Conservation (phyloP, 1,140 invertebrate species). For the Aphelinus atriplicis region DNA sequence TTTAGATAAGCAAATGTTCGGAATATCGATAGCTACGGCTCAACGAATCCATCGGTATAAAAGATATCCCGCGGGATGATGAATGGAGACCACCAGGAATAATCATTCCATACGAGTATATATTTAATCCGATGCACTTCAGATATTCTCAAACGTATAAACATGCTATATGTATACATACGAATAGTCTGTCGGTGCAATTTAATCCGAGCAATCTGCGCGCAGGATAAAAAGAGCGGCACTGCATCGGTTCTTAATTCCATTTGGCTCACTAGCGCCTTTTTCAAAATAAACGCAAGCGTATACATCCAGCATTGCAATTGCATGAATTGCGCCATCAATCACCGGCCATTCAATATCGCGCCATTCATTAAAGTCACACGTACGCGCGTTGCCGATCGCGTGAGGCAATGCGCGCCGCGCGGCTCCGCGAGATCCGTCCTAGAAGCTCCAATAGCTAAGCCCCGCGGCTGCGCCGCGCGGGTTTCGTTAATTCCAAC, state of each 20-base stretch:
- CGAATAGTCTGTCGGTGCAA: neutral
- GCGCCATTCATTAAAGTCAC: slow-evolving; percentile 19
- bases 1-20: too few relatives aligned
- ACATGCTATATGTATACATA: too few relatives aligned
- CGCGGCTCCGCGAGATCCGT: neutral
- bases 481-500: neutral
- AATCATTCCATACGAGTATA: too few relatives aligned
- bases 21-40: too few relatives aligned
- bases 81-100: too few relatives aligned
- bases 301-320: neutral
- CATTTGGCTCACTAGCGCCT: neutral
- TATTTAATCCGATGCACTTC: too few relatives aligned
- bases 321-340: slow-evolving; percentile 29
- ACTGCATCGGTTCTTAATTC: neutral
- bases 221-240: neutral
- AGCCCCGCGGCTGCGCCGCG: neutral
- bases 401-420: neutral
- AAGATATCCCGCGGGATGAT: too few relatives aligned
- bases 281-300: neutral
- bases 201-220: neutral
- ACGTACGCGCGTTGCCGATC: neutral
- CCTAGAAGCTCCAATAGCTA: neutral
- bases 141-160: too few relatives aligned
- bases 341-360: slow-evolving; percentile 30
- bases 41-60: too few relatives aligned